These are phyloP conservation scores for Vandiemenella viatica DNA, from an alignment of 2,888 invertebrate genomes.

Conservation along the genomic window DNA sequence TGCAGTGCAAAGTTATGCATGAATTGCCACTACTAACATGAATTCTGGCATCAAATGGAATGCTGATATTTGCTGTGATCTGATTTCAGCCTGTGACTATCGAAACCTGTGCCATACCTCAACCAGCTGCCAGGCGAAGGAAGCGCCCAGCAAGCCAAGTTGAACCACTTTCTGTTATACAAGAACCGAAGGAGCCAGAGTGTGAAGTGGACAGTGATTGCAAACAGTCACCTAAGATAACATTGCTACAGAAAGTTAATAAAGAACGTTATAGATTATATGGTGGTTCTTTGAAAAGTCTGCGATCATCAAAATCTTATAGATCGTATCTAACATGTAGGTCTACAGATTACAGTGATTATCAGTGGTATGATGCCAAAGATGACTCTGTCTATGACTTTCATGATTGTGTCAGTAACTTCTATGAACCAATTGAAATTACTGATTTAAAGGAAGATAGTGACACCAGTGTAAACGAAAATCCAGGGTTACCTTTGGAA, in stretches of 20 bases:
- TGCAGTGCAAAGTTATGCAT: not conserved
- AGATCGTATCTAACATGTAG: conserved; percentile 6
- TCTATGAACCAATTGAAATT: conserved; percentile 5
- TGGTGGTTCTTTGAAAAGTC: not conserved
- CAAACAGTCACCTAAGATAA: not conserved
- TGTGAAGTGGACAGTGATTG: not conserved
- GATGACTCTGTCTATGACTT: conserved; percentile 4
- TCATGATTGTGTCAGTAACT: conserved; percentile 3
- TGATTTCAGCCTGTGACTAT: not conserved
- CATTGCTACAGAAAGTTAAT: not conserved
- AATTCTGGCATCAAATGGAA: not conserved
- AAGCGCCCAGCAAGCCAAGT: not conserved
- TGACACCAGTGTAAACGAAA: not conserved
- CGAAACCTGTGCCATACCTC: not conserved
- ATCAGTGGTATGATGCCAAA: conserved; percentile 17
- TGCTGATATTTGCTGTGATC: not conserved
- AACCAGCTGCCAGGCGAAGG: not conserved
- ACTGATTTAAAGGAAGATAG: no score
- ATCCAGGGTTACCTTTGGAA: not conserved
- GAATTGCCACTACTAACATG: not conserved
- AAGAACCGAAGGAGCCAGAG: not conserved
- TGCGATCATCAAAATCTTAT: not conserved
- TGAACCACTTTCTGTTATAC: not conserved
- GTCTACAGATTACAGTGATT: conserved; percentile 13
- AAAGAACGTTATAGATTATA: not conserved